Conservation (phyloP, 2,113 vertebrate species). For the Pterocles burchelli region DNA sequence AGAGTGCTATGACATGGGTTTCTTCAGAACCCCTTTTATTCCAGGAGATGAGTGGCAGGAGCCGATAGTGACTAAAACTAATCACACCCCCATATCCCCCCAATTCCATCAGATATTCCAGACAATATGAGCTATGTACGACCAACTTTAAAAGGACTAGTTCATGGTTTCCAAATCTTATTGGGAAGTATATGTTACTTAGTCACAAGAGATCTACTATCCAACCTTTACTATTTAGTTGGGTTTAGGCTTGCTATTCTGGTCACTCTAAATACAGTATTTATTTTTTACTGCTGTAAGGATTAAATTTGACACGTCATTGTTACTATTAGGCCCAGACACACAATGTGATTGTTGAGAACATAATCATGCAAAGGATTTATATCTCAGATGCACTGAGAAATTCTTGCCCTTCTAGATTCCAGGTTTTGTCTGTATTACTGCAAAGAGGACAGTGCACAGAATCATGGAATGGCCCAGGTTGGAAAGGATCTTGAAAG, state of each 20-base stretch:
- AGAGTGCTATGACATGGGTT: rapidly evolving
- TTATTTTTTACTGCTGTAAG: not conserved
- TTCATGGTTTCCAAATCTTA: not conserved
- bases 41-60: not conserved
- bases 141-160: not conserved
- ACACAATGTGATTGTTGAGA: not conserved
- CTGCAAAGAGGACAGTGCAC: not conserved
- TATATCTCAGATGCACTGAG: not conserved
- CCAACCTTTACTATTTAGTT: not conserved
- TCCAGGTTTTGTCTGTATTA: not conserved
- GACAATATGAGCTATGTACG: not conserved
- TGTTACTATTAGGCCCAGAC: not conserved
- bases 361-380: not conserved
- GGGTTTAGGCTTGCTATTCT: not conserved
- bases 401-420: not conserved
- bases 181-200: not conserved
- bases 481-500: not conserved
- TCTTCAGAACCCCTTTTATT: not conserved
- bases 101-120: not conserved
- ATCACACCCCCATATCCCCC: not conserved
- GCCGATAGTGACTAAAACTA: not conserved
- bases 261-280: not conserved
- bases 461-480: not conserved
- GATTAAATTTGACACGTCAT: not conserved
- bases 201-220: not conserved